These are phyloP conservation scores for Amblyteles armatorius DNA, from an alignment of 2,888 invertebrate genomes.

Conservation along the genomic window DNA sequence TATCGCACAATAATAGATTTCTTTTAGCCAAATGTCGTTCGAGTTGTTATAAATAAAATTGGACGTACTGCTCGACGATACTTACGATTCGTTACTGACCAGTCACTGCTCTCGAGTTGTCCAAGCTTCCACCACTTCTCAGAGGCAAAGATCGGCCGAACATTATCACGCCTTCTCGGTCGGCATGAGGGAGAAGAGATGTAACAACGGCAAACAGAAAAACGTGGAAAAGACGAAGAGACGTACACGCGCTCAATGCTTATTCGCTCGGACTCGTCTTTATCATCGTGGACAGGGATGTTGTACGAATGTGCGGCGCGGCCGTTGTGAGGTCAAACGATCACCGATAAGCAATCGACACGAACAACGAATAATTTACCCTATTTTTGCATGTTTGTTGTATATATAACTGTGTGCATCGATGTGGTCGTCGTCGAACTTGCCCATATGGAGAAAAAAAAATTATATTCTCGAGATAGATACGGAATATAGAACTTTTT, in stretches of 20 bases:
- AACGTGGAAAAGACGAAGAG: conserved; percentile 26
- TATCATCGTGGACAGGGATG: conserved; percentile 59
- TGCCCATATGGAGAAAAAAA: too few species aligned
- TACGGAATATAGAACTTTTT: too few species aligned
- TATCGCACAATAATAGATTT: neutral
- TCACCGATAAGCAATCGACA: conserved; percentile 67
- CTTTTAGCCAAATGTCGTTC: neutral
- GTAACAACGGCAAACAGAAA: neutral
- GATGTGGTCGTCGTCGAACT: too few species aligned
- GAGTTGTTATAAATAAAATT: conserved; percentile 11
- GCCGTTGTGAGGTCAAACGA: conserved; percentile 64
- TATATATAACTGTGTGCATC: too few species aligned
- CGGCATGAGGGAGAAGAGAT: conserved; percentile 34
- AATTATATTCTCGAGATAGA: too few species aligned
- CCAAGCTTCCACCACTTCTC: conserved; percentile 57
- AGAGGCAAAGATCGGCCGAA: conserved; percentile 68
- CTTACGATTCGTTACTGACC: conserved; percentile 53
- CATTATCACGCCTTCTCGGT: conserved; percentile 65
- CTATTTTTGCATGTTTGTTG: neutral
- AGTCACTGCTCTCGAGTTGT: conserved; percentile 43
- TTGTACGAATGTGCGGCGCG: conserved; percentile 36
- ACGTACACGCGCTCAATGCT: conserved; percentile 30
- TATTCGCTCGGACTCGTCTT: conserved; percentile 46
- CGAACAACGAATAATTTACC: conserved; percentile 57
- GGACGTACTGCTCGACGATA: conserved; percentile 29